phyloP scores from a whole-genome alignment of 2,113 vertebrate species.

The Gnathonemus echidnorhynchus region DNA sequence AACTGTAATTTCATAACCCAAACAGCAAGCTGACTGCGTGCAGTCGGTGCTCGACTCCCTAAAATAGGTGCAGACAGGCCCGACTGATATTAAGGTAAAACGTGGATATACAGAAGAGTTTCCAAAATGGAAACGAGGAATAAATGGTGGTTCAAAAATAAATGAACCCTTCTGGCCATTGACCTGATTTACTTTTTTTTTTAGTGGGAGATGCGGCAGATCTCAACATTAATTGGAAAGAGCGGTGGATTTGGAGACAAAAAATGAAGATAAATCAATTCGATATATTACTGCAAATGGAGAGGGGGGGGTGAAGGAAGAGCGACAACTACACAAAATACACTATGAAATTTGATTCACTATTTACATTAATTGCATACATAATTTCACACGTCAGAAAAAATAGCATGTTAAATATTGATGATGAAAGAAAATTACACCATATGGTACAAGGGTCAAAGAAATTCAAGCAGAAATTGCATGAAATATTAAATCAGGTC shows the following conservation, averaged over 20 bases:
- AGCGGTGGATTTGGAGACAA: slow-evolving; percentile 44
- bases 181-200: slow-evolving; percentile 45
- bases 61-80: neutral
- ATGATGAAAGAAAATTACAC: neutral
- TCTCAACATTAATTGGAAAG: slow-evolving; percentile 56
- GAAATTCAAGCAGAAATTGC: slow-evolving; percentile 4
- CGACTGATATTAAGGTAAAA: neutral
- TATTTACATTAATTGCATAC: neutral
- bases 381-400: neutral
- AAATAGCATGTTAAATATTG: slow-evolving; percentile 3
- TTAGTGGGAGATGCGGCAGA: slow-evolving; percentile 33
- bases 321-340: neutral
- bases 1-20: neutral
- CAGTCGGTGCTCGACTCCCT: neutral
- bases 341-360: neutral
- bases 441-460: neutral
- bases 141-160: slow-evolving; percentile 29
- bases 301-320: slow-evolving; percentile 14
- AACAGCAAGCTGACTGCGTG: neutral
- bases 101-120: neutral
- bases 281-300: slow-evolving; percentile 36
- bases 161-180: slow-evolving; percentile 46
- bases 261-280: slow-evolving; percentile 23
- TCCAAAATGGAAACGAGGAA: neutral
- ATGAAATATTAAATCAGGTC: slow-evolving; percentile 1